Evolutionary conservation across 2,797 vertebrate genomes (phyloP).

Genomic region (Sphenodon punctatus): DNA sequence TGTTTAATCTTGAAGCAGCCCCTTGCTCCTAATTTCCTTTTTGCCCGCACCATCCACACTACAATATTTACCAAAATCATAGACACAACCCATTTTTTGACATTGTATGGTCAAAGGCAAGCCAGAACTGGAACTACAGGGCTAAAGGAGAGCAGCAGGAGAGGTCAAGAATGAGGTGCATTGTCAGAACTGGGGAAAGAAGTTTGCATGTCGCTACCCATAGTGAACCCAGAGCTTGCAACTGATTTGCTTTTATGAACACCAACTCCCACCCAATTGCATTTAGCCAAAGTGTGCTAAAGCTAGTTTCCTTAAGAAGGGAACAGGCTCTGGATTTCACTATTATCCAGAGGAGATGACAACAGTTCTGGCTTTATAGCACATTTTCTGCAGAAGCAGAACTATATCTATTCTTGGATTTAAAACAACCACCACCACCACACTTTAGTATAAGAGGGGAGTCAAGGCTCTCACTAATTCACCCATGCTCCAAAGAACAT

Average conservation of each 20-base stretch:
- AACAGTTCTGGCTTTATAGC: too few relatives aligned
- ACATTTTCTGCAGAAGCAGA: too few relatives aligned
- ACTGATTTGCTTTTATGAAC: background rate
- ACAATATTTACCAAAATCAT: background rate
- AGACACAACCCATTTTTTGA: background rate
- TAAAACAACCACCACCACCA: too few relatives aligned
- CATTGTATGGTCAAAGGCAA: rapidly evolving
- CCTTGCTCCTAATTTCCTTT: too few relatives aligned
- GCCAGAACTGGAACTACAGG: background rate
- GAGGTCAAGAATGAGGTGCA: background rate
- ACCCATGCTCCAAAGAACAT: too few relatives aligned
- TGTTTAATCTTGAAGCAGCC: too few relatives aligned
- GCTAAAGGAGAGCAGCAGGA: background rate
- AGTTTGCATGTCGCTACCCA: rapidly evolving
- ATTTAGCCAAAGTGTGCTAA: background rate
- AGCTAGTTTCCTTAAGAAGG: background rate
- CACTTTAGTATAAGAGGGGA: too few relatives aligned
- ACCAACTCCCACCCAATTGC: rapidly evolving
- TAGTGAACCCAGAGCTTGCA: background rate
- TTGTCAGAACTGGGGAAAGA: background rate
- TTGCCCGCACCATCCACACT: too few relatives aligned
- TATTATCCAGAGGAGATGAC: background rate
- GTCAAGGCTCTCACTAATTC: too few relatives aligned
- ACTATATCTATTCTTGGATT: too few relatives aligned
- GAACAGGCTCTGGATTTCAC: rapidly evolving